Evolutionary conservation across 2,113 vertebrate genomes (phyloP).

Genomic region (Tenrec ecaudatus): DNA sequence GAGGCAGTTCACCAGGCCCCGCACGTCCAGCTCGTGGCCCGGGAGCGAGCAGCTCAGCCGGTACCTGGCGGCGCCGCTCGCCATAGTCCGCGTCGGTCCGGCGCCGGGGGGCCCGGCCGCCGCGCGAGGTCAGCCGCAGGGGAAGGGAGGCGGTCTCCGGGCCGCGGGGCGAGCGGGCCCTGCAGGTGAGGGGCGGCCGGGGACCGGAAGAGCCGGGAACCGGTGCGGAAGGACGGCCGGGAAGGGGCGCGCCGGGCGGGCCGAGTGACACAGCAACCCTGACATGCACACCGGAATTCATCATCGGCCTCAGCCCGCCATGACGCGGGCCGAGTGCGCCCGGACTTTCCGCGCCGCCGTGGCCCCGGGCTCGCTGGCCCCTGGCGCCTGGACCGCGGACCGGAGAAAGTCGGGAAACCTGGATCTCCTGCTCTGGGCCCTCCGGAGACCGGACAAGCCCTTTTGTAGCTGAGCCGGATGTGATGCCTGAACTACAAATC

Average conservation of each 20-base stretch:
- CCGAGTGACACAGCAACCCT: conserved; percentile 88
- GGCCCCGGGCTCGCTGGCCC: neutral
- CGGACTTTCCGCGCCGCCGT: neutral
- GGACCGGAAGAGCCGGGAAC: conserved; percentile 65
- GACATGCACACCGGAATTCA: conserved; percentile 57
- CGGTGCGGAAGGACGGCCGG: conserved; percentile 61
- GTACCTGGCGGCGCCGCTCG: conserved; percentile 84
- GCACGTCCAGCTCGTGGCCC: conserved; percentile 95
- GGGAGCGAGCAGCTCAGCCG: conserved; percentile 94
- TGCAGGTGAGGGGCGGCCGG: neutral
- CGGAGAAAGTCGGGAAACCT: accelerated
- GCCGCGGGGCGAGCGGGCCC: neutral
- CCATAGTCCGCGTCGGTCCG: conserved; percentile 76
- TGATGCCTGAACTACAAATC: neutral
- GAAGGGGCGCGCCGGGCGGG: conserved; percentile 31
- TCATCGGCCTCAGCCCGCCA: conserved; percentile 61
- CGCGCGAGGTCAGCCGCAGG: neutral
- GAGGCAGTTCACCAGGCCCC: conserved; percentile 89
- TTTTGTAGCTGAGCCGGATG: accelerated
- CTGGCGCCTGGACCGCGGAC: accelerated
- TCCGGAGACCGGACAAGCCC: accelerated
- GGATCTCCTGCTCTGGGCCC: accelerated
- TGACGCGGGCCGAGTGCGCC: conserved; percentile 45
- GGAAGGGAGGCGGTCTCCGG: neutral
- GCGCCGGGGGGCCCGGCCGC: neutral